Base-by-base conservation (phyloP, 2,797 vertebrate species). In the Sebastes iracundus region DNA sequence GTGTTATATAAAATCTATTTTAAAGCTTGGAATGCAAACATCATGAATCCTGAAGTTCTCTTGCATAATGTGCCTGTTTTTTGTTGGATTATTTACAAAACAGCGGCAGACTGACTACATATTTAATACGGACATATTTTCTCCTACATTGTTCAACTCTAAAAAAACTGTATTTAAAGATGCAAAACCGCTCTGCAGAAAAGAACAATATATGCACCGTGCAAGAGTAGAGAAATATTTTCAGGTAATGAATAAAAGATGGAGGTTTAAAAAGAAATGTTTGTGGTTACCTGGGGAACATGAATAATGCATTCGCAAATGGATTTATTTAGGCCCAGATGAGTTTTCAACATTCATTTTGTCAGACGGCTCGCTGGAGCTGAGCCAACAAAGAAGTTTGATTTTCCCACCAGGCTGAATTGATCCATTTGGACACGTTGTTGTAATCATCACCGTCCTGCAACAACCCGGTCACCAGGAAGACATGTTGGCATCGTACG, bases 171-270 rank as follows among this genome's bases (percentile, higher is more conserved):
- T 49, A 28, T 68, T 66, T 66, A 53, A 65, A 72, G 33, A 58
- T 69, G 23, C 11, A 53, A 35, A 68, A 33, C 6, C 38, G 28
- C 20, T 64, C 71, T 60, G 73, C 59, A 28, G 70, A 81, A 72
- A 81, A 81, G 69, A 60, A 82, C 58, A 79, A 33, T 22, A 6
- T 52, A 35, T 22, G 23, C 65, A 74, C 11, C 55, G 58, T 55
- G 60, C 7, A 27, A 67, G 23, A 18, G 16, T 5, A 38, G 49
- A 49, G 10, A 22, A 18, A 38, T 65, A 38, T 71, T 72, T 64
- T 13, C 58, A n/a, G 18, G 16, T 6, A 4, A 79, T 85, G 69
- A 84, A 86, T 80, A 83, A 83, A 84, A 82, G 72, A 83, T 76
- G 25, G 35, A 74, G 22, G 56, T 63, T 76, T 22, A 52, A 52